Evolutionary conservation across 2,797 vertebrate genomes (phyloP).

Genomic region (Enoplosus armatus): DNA sequence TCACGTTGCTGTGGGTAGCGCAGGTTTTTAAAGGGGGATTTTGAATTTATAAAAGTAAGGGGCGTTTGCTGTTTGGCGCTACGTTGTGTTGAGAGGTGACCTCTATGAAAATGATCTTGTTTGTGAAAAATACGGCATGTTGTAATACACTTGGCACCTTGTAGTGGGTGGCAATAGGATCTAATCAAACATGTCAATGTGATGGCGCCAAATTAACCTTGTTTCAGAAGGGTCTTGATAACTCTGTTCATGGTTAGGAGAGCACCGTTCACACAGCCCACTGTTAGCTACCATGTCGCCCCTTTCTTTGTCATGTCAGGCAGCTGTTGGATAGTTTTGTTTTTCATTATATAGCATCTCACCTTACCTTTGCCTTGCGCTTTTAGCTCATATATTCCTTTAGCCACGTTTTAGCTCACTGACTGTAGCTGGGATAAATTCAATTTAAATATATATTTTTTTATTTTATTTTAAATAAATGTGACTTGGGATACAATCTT

Average conservation of each 20-base stretch:
- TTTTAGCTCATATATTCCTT: neutral
- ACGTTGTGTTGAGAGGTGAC: neutral
- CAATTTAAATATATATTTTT: neutral
- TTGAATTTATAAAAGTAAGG: neutral
- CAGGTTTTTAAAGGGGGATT: conserved; percentile 11
- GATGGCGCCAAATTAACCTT: conserved; percentile 75
- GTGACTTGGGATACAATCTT: neutral
- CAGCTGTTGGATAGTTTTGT: neutral
- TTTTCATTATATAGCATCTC: neutral
- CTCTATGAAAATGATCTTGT: neutral
- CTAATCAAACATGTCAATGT: conserved; percentile 68
- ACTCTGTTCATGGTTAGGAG: conserved; percentile 71
- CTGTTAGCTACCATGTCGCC: conserved; percentile 8
- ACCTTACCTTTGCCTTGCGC: neutral
- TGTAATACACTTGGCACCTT: neutral
- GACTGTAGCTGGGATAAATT: neutral
- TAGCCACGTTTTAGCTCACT: no score
- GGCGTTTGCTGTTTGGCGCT: neutral
- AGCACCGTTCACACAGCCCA: conserved; percentile 25
- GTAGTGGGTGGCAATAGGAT: conserved; percentile 38
- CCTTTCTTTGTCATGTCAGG: neutral
- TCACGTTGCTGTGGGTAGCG: conserved; percentile 26
- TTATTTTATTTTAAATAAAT: neutral
- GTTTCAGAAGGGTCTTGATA: conserved; percentile 67
- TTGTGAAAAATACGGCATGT: neutral